These are phyloP conservation scores for Pungitius pungitius DNA, from an alignment of 2,113 vertebrate species.

Conservation along the genomic window DNA sequence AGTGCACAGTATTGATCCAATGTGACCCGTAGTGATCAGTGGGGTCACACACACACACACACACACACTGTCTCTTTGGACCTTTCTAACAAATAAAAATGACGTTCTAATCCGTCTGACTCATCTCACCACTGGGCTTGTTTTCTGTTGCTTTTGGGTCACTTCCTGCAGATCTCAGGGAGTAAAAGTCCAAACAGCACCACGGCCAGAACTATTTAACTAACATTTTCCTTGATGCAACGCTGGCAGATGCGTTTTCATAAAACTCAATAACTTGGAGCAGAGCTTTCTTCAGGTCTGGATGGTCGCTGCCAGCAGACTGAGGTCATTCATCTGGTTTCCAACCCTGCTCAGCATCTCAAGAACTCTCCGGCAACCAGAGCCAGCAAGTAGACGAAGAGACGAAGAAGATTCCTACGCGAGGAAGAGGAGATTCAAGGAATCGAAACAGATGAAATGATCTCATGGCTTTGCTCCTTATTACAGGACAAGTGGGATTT, in stretches of 20 bases:
- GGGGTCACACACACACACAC: neutral
- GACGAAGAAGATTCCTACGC: neutral
- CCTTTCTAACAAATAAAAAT: neutral
- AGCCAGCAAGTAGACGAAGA: constrained; percentile 2
- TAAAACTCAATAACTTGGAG: constrained; percentile 5
- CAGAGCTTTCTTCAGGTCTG: constrained; percentile 21
- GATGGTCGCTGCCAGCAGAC: constrained; percentile 31
- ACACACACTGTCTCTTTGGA: neutral
- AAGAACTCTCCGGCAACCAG: constrained; percentile 51
- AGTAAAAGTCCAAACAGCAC: neutral
- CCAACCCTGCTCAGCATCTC: constrained; percentile 38
- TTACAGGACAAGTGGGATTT: neutral
- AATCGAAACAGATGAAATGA: constrained; percentile 8
- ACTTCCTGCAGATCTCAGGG: neutral
- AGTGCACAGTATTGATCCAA: too few species aligned
- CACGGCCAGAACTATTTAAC: neutral
- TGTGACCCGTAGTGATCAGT: neutral
- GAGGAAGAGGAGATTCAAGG: neutral
- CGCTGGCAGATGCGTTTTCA: neutral
- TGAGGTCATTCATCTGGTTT: constrained; percentile 58
- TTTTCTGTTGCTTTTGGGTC: neutral
- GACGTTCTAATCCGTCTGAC: neutral
- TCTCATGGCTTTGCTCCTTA: constrained; percentile 26
- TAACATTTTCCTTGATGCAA: neutral
- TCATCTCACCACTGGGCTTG: neutral